These are phyloP conservation scores for Symphodus melops DNA, from an alignment of 2,113 vertebrate species.

Conservation along the genomic window DNA sequence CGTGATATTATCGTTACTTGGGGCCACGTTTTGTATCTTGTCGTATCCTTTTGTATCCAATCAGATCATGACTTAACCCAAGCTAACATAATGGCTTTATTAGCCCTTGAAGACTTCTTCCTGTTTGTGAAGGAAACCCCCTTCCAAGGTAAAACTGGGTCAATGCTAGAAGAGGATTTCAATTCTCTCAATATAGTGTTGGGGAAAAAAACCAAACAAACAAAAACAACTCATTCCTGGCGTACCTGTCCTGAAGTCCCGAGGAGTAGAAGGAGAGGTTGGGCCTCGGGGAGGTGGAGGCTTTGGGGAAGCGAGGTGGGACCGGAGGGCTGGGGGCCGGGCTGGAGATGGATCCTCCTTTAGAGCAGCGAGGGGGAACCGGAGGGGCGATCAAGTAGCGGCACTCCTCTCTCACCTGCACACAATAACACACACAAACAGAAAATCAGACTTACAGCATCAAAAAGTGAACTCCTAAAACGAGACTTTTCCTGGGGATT, in stretches of 20 bases:
- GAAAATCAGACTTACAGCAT: constrained; percentile 27
- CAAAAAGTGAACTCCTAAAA: constrained; percentile 25
- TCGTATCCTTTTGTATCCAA: too few relatives aligned
- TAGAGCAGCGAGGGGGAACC: constrained; percentile 90
- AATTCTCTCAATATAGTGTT: background rate
- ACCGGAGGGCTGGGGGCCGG: constrained; percentile 86
- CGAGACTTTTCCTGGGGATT: constrained; percentile 27
- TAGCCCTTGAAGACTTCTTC: too few relatives aligned
- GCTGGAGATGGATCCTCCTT: constrained; percentile 78
- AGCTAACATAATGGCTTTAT: too few relatives aligned
- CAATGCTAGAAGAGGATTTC: background rate
- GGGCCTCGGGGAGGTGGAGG: constrained; percentile 83
- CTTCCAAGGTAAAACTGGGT: background rate
- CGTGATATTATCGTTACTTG: too few relatives aligned
- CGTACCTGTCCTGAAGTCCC: constrained; percentile 92
- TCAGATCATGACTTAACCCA: too few relatives aligned
- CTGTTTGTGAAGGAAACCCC: background rate
- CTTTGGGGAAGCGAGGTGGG: constrained; percentile 88
- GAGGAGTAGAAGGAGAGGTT: constrained; percentile 95
- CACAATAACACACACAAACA: constrained; percentile 35
- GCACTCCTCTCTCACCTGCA: constrained; percentile 97
- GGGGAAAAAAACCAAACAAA: background rate
- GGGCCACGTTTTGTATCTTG: too few relatives aligned
- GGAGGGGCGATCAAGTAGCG: constrained; percentile 95
- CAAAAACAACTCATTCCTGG: background rate